These are phyloP conservation scores for Polydesmus complanatus DNA, from an alignment of 2,888 invertebrate species.

Conservation along the genomic window DNA sequence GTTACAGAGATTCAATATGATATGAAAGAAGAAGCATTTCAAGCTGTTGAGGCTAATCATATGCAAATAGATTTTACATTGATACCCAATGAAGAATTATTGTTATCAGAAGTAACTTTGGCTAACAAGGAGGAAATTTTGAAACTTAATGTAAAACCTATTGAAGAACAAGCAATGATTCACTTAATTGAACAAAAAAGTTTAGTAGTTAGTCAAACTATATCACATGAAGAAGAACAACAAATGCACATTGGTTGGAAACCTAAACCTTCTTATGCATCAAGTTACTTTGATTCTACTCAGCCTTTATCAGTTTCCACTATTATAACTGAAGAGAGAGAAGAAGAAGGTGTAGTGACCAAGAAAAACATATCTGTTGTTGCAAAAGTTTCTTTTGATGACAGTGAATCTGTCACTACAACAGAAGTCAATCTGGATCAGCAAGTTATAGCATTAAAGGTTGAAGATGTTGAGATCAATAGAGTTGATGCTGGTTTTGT, in stretches of 20 bases:
- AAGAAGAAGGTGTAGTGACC: not conserved
- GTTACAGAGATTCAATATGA: not conserved
- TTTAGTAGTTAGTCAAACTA: not conserved
- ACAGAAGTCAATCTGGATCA: constrained; percentile 10
- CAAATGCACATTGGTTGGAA: not conserved
- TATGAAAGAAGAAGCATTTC: not conserved
- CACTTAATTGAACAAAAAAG: not conserved
- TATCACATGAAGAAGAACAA: not conserved
- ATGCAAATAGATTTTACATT: not conserved
- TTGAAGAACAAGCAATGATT: not conserved
- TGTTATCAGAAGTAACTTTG: not conserved
- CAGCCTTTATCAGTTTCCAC: not conserved
- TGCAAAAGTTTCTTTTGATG: not conserved
- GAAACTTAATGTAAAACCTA: not conserved
- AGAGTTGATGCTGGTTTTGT: not conserved
- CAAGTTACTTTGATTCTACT: not conserved
- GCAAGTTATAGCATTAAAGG: not conserved
- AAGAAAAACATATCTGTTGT: not conserved
- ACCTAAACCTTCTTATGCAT: not conserved
- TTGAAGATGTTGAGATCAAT: not conserved
- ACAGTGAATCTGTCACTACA: constrained; percentile 8
- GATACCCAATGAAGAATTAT: not conserved
- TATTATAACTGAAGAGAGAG: not conserved
- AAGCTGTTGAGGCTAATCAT: not conserved
- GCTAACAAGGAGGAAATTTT: not conserved